Base-by-base conservation (phyloP, 2,797 vertebrate species). In the Microhierax caerulescens region DNA sequence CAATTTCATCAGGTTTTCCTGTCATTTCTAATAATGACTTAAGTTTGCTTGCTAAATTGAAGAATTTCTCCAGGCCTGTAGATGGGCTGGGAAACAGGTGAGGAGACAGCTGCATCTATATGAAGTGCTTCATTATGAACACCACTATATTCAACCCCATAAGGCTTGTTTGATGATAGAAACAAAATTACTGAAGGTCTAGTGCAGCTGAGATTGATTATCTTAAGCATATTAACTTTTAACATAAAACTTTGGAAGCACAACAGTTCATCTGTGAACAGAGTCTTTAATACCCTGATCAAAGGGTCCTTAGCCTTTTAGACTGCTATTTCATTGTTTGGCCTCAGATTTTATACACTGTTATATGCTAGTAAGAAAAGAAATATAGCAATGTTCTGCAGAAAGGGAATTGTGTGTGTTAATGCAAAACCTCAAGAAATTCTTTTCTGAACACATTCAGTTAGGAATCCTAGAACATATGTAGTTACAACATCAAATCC, bases 1-100 rank as follows among this genome's bases (percentile, higher is more conserved):
- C 99, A 99, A 99, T 99, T 99, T 99, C 99, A 99, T 99, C 99
- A 99, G 98, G 99, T 99, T 99, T 98, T 98, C 98, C 99, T 99
- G 99, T 99, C 99, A 99, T 99, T 99, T 99, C 99, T 99, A 99
- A 99, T 99, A 99, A 99, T 98, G 98, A 98, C 98, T 98, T 98
- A 98, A 99, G 98, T 98, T 99, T 99, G 97, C 98, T 98, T 97
- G 97, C 98, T 98, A 99, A 99, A 99, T 99, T 99, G 99, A 98
- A 99, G 99, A 98, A 98, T 98, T 98, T 99, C 96, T 97, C 95
- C 43, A 88, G 78, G 98, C 97, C 97, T 98, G 97, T 75, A 95
- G 97, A 97, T 95, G 96, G 97, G 97, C 97, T 94, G 98, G 97
- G 98, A 98, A 98, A 98, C 98, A 98, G 98, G 98, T 98, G 94